A percentile compares a stretch with the other conserved stretches of the same genome.
Evolutionary conservation across 2,113 vertebrate species (phyloP).

Genomic region (Telmatochromis brichardi): DNA sequence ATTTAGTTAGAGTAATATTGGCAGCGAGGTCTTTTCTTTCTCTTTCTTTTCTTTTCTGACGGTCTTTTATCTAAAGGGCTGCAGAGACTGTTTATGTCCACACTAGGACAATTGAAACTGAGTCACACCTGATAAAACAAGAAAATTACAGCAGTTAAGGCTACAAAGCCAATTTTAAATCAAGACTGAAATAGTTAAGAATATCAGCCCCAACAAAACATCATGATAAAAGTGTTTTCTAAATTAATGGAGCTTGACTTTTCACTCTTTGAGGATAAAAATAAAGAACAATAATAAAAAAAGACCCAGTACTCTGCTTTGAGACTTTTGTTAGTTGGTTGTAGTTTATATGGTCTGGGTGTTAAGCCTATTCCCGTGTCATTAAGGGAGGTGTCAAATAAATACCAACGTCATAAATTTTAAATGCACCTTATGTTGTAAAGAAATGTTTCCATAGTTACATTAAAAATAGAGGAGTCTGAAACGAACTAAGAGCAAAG

Average conservation of each 20-base stretch:
- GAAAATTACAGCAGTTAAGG: not conserved
- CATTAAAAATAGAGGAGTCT: not conserved
- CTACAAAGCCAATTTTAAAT: not conserved
- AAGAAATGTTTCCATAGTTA: not conserved
- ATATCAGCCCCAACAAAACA: not conserved
- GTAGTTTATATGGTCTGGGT: not conserved
- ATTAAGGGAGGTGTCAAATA: not conserved
- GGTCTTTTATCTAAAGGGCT: not conserved
- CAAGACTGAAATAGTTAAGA: not conserved
- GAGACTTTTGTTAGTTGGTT: not conserved
- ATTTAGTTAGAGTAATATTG: not conserved
- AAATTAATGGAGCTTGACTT: not conserved
- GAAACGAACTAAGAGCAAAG: not conserved
- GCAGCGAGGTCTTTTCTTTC: not conserved
- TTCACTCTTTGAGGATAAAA: not conserved
- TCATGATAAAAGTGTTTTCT: not conserved
- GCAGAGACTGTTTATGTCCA: not conserved
- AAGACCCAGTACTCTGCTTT: fast-evolving
- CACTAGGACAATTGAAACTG: not conserved
- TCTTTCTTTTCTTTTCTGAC: not conserved
- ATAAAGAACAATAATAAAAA: not conserved
- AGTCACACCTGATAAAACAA: not conserved
- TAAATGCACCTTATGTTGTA: not conserved
- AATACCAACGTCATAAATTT: not conserved
- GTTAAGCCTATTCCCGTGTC: not conserved